Evolutionary conservation across 2,113 vertebrate genomes (phyloP).

Genomic region (Chaetodon trifascialis): DNA sequence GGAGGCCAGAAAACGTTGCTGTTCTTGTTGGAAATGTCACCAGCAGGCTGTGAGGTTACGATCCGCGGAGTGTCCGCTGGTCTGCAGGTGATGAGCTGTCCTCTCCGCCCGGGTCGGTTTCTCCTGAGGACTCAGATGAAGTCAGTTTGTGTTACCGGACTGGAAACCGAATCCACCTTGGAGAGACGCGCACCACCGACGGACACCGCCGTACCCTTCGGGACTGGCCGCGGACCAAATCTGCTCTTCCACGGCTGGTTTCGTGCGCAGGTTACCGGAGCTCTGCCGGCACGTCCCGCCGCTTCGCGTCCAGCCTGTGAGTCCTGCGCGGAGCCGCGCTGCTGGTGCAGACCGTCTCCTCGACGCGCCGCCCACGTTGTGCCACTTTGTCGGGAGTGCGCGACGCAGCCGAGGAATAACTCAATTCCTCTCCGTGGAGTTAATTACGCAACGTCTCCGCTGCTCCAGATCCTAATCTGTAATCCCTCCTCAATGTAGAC

Average conservation of each 20-base stretch:
- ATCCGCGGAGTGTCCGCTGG: background rate
- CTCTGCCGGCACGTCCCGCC: constrained; percentile 5
- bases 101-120: background rate
- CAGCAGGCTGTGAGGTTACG: background rate
- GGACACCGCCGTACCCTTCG: background rate
- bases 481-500: constrained; percentile 31
- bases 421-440: constrained; percentile 28
- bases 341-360: constrained; percentile 24
- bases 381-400: constrained; percentile 39
- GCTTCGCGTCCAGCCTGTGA: constrained; percentile 37
- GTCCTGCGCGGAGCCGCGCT: constrained; percentile 30
- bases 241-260: constrained; percentile 14
- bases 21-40: too few species aligned
- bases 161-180: constrained; percentile 41
- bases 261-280: constrained; percentile 11
- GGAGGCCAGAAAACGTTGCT: too few species aligned
- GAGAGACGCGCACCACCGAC: constrained; percentile 27
- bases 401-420: constrained; percentile 30
- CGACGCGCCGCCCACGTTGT: constrained; percentile 75
- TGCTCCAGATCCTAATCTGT: constrained; percentile 16
- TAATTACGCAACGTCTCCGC: constrained; percentile 55
- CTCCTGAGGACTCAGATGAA: constrained; percentile 17
- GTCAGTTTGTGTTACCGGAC: constrained; percentile 24
- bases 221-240: background rate
- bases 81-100: constrained; percentile 25